These are phyloP conservation scores for Creontiades dilutus DNA, from an alignment of 2,888 invertebrate species.

Conservation along the genomic window DNA sequence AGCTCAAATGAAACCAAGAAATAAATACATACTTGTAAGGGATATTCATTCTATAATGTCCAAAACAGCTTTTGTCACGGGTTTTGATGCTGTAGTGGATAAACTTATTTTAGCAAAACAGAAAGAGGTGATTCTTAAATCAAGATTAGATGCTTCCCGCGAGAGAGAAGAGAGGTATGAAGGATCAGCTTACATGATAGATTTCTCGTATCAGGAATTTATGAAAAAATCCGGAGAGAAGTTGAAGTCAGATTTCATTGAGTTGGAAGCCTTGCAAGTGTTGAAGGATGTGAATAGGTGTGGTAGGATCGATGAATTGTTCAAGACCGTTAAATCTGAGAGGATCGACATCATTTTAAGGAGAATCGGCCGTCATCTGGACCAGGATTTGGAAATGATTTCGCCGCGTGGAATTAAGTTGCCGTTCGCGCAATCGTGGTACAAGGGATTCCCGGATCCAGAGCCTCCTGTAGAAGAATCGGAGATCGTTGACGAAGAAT, in stretches of 20 bases:
- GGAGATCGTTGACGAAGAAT: neutral
- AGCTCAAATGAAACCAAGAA: conserved; percentile 60
- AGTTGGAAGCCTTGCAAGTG: conserved; percentile 58
- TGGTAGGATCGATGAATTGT: conserved; percentile 53
- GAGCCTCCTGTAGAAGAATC: conserved; percentile 42
- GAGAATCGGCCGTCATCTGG: conserved; percentile 38
- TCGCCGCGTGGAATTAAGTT: conserved; percentile 8
- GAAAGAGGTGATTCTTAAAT: conserved; percentile 50
- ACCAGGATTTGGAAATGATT: neutral
- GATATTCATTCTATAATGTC: conserved; percentile 56
- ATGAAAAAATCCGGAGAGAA: conserved; percentile 33
- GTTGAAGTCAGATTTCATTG: conserved; percentile 34
- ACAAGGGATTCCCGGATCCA: conserved; percentile 45
- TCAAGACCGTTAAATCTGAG: conserved; percentile 41
- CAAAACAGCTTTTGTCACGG: conserved; percentile 30
- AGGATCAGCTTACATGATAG: conserved; percentile 16
- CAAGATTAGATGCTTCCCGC: conserved; percentile 17
- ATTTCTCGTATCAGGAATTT: conserved; percentile 34
- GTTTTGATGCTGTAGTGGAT: conserved; percentile 48
- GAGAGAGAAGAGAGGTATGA: conserved; percentile 19
- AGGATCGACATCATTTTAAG: conserved; percentile 24
- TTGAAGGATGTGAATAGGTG: conserved; percentile 60
- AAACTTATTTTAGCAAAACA: conserved; percentile 55
- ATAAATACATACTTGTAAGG: conserved; percentile 9
- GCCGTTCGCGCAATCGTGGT: conserved; percentile 56